Base-by-base conservation (phyloP, 1,140 invertebrate genomes). In the Drosophila gunungcola region DNA sequence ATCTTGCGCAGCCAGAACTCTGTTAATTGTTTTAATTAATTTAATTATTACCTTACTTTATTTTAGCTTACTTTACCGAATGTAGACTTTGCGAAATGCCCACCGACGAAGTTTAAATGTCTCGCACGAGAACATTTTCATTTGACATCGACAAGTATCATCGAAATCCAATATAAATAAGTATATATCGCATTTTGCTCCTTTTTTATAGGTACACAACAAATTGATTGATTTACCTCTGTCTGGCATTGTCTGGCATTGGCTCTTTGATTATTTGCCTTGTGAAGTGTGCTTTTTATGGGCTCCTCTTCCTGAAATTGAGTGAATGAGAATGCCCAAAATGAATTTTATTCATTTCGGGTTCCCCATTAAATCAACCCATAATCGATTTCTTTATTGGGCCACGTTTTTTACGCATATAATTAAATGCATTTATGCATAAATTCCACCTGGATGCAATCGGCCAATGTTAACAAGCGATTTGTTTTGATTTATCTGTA, bases 391-490 rank as follows among this genome's bases (percentile, higher is more conserved):
- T 67, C 45, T 65, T 13, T 32, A 51, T 60, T 39, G 13, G 16
- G 7, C n/a, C 21, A n/a, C 36, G 13, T 46, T 78, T 54, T 60
- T 64, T 51, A 54, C 57, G 69, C 64, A 58, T 69, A 52, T 51
- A 73, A 83, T 82, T 62, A 88, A 80, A 63, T 83, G 72, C 77
- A 89, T 74, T 89, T 88, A 89, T 89, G 80, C 73, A 68, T 48
- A 62, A 89, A 70, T 78, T 88, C 61, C 62, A 54, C 62, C 58
- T 57, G 43, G 58, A 10, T 72, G 73, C 76, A 53, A 74, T 49
- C 46, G 46, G 48, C 39, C 29, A 78, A 79, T 82, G 62, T 79
- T 76, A 83, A 83, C 67, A 76, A 65, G 54, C 78, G 54, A 70
- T 75, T 64, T 53, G 51, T 76, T 69, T 73, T 88, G 70, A 86